Conservation (phyloP, 1,140 invertebrate species). For the Drosophila leontia region DNA sequence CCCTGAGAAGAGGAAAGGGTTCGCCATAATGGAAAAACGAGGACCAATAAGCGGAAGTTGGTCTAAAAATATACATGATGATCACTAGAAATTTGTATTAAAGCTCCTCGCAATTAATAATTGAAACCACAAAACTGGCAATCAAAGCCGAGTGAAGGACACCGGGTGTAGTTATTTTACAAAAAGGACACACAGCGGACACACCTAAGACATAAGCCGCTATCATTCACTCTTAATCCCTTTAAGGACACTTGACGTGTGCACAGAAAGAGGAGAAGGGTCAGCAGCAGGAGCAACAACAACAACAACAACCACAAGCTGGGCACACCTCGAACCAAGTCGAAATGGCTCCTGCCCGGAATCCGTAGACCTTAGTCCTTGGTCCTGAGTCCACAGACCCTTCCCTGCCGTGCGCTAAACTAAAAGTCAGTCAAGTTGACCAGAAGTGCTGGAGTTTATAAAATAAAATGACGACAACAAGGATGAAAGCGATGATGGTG, state of each 20-base stretch:
- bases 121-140: conserved; percentile 13
- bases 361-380: conserved; percentile 5
- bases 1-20: conserved; percentile 1
- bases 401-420: conserved; percentile 25
- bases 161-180: conserved; percentile 52
- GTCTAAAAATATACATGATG: neutral
- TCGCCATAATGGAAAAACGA: neutral
- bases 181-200: conserved; percentile 62
- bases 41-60: conserved; percentile 5
- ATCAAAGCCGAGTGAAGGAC: conserved; percentile 6
- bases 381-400: conserved; percentile 5
- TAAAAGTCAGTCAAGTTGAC: conserved; percentile 83
- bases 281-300: conserved; percentile 7
- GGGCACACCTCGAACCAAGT: conserved; percentile 63
- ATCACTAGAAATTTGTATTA: neutral
- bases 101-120: conserved; percentile 16
- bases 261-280: conserved; percentile 35
- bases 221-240: conserved; percentile 82
- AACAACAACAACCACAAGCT: conserved; percentile 49
- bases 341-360: conserved; percentile 3
- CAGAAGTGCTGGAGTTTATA: conserved; percentile 80
- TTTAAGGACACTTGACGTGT: conserved; percentile 82
- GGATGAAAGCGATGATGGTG: conserved; percentile 24
- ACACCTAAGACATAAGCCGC: conserved; percentile 81
- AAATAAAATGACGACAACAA: conserved; percentile 75